A percentile compares a stretch with the other conserved stretches of the same genome.
Evolutionary conservation across 2,888 invertebrate genomes (phyloP).

Genomic region (Polyommatus iphigenia): DNA sequence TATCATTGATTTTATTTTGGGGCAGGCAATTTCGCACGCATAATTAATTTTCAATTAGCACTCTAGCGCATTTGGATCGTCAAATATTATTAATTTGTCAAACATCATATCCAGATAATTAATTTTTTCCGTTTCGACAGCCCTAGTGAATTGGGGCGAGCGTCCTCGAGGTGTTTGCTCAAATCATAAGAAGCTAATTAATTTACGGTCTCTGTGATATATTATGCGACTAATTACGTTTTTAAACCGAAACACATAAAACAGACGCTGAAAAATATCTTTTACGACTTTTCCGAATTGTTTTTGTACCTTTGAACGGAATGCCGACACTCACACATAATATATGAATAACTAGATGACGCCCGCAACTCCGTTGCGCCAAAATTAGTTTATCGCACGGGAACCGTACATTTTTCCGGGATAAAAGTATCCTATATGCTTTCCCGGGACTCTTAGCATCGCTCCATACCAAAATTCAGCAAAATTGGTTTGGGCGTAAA

Average conservation of each 20-base stretch:
- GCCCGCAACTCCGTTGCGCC: too few relatives aligned
- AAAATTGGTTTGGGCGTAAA: too few relatives aligned
- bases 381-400: too few relatives aligned
- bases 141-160: slow-evolving; percentile 3
- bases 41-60: not conserved
- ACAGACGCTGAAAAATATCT: not conserved
- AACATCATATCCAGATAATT: not conserved
- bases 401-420: too few relatives aligned
- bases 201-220: slow-evolving; percentile 1
- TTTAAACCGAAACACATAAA: not conserved
- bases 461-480: too few relatives aligned
- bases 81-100: not conserved
- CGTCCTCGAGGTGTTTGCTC: not conserved
- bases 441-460: too few relatives aligned
- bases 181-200: slow-evolving; percentile 12
- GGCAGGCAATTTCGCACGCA: not conserved
- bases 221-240: not conserved
- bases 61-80: not conserved
- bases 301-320: not conserved
- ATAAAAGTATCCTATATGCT: too few relatives aligned
- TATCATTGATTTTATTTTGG: not conserved
- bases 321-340: too few relatives aligned
- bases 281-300: not conserved
- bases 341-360: too few relatives aligned
- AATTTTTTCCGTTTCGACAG: not conserved